Percentiles rank a stretch among this genome's conserved stretches.
phyloP scores from a whole-genome alignment of 1,140 invertebrate species.

The Rhizoglyphus robini region DNA sequence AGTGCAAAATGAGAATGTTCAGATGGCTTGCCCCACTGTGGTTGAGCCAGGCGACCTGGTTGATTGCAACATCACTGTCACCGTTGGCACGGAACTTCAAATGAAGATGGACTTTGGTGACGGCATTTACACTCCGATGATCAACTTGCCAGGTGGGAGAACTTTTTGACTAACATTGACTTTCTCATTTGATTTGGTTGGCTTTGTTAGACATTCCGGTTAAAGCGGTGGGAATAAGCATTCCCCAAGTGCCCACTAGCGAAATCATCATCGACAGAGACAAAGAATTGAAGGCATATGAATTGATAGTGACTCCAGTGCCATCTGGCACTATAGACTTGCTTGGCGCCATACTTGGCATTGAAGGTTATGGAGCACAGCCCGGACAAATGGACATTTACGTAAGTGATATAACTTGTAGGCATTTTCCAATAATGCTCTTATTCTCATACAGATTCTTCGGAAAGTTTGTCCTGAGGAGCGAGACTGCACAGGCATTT shows the following conservation, averaged over 20 bases:
- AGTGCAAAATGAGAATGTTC: constrained; percentile 22
- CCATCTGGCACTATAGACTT: neutral
- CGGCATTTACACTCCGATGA: constrained; percentile 18
- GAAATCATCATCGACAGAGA: constrained; percentile 4
- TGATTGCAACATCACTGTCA: constrained; percentile 24
- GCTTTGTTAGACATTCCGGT: constrained; percentile 21
- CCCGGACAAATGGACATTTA: constrained; percentile 19
- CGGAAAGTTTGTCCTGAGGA: constrained; percentile 10
- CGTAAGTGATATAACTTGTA: neutral
- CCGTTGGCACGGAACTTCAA: constrained; percentile 23
- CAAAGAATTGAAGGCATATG: neutral
- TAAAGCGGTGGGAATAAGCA: constrained; percentile 18
- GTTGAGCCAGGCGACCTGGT: constrained; percentile 26
- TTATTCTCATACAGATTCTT: neutral
- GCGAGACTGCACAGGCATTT: neutral
- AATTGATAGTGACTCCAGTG: constrained; percentile 20
- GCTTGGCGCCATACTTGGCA: constrained; percentile 16
- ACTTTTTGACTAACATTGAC: neutral
- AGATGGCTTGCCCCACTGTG: constrained; percentile 24
- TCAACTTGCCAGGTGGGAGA: constrained; percentile 23
- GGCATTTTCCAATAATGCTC: neutral
- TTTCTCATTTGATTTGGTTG: constrained; percentile 6
- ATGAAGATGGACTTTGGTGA: constrained; percentile 26
- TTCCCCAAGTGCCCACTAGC: constrained; percentile 15
- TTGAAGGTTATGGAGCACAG: constrained; percentile 23